Evolutionary conservation across 35 echinoderm and acorn worm species (phyloP).

Genomic region (Nesometra sesokonis): DNA sequence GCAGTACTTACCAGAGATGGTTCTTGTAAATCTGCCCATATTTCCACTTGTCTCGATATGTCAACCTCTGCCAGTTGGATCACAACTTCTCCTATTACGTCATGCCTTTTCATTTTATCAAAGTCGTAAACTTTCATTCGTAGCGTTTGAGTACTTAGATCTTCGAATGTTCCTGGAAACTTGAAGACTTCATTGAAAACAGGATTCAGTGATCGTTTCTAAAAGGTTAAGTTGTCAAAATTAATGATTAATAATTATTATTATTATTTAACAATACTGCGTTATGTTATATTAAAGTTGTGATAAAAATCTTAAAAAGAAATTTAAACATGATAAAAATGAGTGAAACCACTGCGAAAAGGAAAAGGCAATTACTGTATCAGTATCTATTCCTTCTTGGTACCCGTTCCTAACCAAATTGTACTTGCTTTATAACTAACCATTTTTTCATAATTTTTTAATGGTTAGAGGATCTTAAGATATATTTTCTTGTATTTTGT

Average conservation of each 20-base stretch:
- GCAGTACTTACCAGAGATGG: conserved; percentile 47
- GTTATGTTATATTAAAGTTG: too few species aligned
- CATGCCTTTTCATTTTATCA: conserved; percentile 92
- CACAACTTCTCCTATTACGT: conserved; percentile 77
- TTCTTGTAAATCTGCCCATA: conserved; percentile 73
- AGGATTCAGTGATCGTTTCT: conserved; percentile 86
- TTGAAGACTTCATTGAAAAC: conserved; percentile 75
- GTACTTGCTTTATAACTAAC: too few species aligned
- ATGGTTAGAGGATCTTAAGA: too few species aligned
- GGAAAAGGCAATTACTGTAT: too few species aligned
- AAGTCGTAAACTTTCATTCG: conserved; percentile 84
- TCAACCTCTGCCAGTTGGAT: conserved; percentile 58
- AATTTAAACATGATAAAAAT: too few species aligned
- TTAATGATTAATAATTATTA: neutral
- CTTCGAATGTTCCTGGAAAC: conserved; percentile 89
- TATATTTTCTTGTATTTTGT: too few species aligned
- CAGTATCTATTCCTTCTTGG: too few species aligned
- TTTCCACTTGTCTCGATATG: conserved; percentile 76
- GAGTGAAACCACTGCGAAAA: too few species aligned
- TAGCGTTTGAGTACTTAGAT: conserved; percentile 60
- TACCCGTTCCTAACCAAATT: too few species aligned
- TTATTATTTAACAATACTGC: neutral
- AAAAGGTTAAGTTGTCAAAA: neutral
- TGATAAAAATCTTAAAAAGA: too few species aligned
- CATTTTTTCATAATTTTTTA: too few species aligned